Evolutionary conservation across 92 coral and sea anemone species (phyloP).

Genomic region (Porites divaricata): DNA sequence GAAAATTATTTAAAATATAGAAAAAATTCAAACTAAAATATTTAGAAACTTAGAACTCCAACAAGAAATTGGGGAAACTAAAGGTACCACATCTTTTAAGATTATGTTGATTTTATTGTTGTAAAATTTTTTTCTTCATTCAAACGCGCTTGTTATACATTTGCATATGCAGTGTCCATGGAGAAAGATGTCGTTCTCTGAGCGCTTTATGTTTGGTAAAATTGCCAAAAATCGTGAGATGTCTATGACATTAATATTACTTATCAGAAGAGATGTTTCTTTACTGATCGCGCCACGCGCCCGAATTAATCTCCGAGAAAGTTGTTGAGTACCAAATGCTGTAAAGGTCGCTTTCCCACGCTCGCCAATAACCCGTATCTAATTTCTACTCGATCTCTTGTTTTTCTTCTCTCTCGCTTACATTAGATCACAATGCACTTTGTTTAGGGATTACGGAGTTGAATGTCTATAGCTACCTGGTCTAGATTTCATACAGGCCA

Average conservation of each 20-base stretch:
- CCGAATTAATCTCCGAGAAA: constrained; percentile 39
- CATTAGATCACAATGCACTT: constrained; percentile 31
- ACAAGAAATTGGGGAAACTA: background rate
- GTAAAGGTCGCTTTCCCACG: constrained; percentile 83
- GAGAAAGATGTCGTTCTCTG: background rate
- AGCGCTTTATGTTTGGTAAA: constrained; percentile 2
- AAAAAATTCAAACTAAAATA: background rate
- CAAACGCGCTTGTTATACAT: background rate
- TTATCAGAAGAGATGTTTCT: background rate
- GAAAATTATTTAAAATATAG: background rate
- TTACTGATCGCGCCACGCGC: constrained; percentile 36
- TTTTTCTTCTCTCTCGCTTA: constrained; percentile 29
- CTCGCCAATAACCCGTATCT: constrained; percentile 29
- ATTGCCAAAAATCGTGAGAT: background rate
- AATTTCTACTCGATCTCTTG: constrained; percentile 29
- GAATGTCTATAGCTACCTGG: background rate
- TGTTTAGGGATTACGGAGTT: constrained; percentile 13
- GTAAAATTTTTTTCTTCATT: background rate
- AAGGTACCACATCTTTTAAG: background rate
- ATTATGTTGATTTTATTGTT: background rate
- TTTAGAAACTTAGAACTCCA: background rate
- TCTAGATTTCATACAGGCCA: background rate
- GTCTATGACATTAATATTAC: background rate
- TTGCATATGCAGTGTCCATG: background rate
- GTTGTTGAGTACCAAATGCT: constrained; percentile 7